Evolutionary conservation across 2,888 invertebrate species (phyloP).

Genomic region (Limnephilus lunatus): DNA sequence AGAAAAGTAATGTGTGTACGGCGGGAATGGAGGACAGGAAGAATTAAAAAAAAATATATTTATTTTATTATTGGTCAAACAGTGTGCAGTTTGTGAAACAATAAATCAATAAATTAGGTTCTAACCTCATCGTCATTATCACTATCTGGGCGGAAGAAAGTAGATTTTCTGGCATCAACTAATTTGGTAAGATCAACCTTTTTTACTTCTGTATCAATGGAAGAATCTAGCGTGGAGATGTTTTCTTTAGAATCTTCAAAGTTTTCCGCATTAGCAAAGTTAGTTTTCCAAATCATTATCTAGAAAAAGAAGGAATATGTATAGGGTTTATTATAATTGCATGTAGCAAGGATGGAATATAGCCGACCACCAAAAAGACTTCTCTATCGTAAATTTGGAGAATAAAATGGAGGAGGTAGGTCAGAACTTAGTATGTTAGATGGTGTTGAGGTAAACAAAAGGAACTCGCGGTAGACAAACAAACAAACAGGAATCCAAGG

Average conservation of each 20-base stretch:
- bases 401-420: background rate
- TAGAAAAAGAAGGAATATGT: slow-evolving; percentile 68
- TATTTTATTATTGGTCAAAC: background rate
- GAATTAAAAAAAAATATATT: background rate
- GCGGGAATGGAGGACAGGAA: background rate
- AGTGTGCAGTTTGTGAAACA: background rate
- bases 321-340: slow-evolving; percentile 13
- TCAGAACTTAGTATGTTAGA: background rate
- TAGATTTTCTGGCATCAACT: slow-evolving; percentile 64
- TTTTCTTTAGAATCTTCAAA: slow-evolving; percentile 60
- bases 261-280: slow-evolving; percentile 70
- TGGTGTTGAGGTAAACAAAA: background rate
- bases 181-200: slow-evolving; percentile 48
- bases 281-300: slow-evolving; percentile 78
- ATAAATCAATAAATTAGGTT: slow-evolving; percentile 26
- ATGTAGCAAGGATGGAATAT: background rate
- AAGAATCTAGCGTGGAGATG: slow-evolving; percentile 46
- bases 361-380: background rate
- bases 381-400: background rate
- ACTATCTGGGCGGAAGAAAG: slow-evolving; percentile 49
- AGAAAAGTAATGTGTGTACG: background rate
- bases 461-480: background rate
- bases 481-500: too few relatives aligned
- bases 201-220: slow-evolving; percentile 27
- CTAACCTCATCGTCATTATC: slow-evolving; percentile 53